These are phyloP conservation scores for Phrynocephalus versicolor DNA, from an alignment of 2,113 vertebrate species.

Conservation along the genomic window DNA sequence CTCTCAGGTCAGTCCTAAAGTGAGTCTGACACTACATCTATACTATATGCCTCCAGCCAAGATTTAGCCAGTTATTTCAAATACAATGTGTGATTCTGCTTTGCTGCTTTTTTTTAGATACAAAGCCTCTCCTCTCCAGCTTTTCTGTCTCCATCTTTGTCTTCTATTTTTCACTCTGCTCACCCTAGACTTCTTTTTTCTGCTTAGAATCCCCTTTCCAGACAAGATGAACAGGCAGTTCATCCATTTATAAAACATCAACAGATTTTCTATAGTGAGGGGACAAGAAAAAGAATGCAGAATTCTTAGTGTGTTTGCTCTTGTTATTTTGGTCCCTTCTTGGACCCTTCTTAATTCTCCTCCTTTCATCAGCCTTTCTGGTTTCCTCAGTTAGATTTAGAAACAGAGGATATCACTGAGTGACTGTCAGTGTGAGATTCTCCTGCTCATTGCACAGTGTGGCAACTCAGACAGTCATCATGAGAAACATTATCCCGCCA, in stretches of 20 bases:
- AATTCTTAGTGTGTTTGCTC: background rate
- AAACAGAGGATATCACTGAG: background rate
- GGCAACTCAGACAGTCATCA: background rate
- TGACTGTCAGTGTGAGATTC: background rate
- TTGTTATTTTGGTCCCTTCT: background rate
- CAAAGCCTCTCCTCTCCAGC: background rate
- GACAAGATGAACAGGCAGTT: no score
- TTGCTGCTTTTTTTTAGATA: background rate
- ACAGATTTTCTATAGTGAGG: no score
- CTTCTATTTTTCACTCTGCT: background rate
- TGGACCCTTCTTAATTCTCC: no score
- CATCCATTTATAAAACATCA: no score
- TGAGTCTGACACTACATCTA: slow-evolving; percentile 38
- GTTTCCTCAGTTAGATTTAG: background rate
- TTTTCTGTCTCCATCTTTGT: background rate
- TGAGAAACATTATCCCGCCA: background rate
- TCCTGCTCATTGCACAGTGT: background rate
- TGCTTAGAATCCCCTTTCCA: no score
- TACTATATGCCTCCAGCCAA: slow-evolving; percentile 30
- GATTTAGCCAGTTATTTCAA: background rate
- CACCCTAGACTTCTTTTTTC: background rate
- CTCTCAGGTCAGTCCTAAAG: slow-evolving; percentile 41
- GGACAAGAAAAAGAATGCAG: no score
- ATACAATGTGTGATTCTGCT: background rate
- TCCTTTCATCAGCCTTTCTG: background rate